Evolutionary conservation across 2,113 vertebrate species (phyloP), one percentile per base, ranked within the genome.

Genomic region (Salvelinus fontinalis): DNA sequence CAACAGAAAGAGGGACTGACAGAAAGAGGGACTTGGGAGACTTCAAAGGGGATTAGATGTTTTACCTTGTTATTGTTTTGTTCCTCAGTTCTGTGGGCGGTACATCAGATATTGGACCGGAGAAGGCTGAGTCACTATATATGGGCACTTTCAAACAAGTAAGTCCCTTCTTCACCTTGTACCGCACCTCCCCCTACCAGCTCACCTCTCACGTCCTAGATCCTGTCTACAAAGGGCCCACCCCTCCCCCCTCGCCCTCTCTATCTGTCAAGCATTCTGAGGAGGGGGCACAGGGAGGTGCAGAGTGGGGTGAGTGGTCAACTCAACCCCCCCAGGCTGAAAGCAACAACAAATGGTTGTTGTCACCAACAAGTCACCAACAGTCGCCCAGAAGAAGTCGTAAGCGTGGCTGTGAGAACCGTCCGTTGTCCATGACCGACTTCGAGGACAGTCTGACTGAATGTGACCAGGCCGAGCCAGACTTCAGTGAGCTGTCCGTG

Each of bases 131-230:
- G 73, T 75, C 73, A 0, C 76, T 81, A 62, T 84, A 84, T 18
- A 77, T 78, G 76, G 88, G 90, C 73, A 85, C 84, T 85, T 75
- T 76, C n/a, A 90, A 90, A 88, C 91, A 89, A 88, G 93, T 94
- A 93, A 94, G 93, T 94, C 89, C 92, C 80, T 87, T 91, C 77
- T 92, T 93, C 83, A 91, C 86, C 71, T 54, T 93, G 79, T 92
- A 92, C 85, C 79, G 83, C 77, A 84, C 92, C 82, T 84, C 86
- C 81, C 89, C 91, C 77, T 87, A 83, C 90, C 87, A 73, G 13
- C 88, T 92, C 12, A 76, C 66, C 60, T 88, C 91, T 75, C 89
- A 93, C 24, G 74, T 81, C 29, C 81, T 86, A 65, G 83, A 87
- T 48, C 82, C 88, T 73, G 81, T 87, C 76, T 85, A 84, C 82